phyloP scores from a whole-genome alignment of 2,888 invertebrate genomes.

The Ophion obscuratus region DNA sequence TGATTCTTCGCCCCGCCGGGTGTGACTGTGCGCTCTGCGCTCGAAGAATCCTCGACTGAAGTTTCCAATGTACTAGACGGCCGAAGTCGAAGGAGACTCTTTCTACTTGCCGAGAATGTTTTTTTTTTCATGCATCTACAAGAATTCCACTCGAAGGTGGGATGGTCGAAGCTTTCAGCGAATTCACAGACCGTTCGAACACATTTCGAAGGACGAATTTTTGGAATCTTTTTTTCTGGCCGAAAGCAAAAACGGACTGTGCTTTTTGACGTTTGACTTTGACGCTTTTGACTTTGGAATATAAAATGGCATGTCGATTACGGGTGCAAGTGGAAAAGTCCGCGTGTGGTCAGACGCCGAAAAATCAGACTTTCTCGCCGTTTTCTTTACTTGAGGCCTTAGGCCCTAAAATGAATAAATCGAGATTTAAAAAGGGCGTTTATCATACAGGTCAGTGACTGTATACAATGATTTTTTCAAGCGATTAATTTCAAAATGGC shows the following conservation, averaged over 20 bases:
- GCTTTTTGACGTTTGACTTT: too few species aligned
- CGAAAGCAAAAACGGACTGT: too few species aligned
- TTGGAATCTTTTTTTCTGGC: slow-evolving; percentile 4
- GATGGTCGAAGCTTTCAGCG: neutral
- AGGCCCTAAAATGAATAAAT: too few species aligned
- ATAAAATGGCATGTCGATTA: neutral
- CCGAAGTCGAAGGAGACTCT: slow-evolving; percentile 1
- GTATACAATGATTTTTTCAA: too few species aligned
- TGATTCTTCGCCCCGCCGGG: slow-evolving; percentile 22
- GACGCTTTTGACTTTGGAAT: too few species aligned
- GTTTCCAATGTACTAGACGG: neutral
- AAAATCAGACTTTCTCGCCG: neutral
- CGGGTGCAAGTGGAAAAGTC: neutral
- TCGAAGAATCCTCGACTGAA: slow-evolving; percentile 18
- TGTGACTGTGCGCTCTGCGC: slow-evolving; percentile 2
- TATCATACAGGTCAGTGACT: too few species aligned
- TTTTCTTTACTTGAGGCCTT: neutral
- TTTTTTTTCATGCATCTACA: neutral
- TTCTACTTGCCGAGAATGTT: neutral
- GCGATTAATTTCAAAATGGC: too few species aligned
- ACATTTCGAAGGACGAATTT: neutral
- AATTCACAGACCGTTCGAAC: neutral
- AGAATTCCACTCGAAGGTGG: slow-evolving; percentile 1
- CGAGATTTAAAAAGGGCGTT: too few species aligned
- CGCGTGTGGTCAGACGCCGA: neutral